Evolutionary conservation across 1,140 invertebrate species (phyloP).

Genomic region (Venturia canescens): DNA sequence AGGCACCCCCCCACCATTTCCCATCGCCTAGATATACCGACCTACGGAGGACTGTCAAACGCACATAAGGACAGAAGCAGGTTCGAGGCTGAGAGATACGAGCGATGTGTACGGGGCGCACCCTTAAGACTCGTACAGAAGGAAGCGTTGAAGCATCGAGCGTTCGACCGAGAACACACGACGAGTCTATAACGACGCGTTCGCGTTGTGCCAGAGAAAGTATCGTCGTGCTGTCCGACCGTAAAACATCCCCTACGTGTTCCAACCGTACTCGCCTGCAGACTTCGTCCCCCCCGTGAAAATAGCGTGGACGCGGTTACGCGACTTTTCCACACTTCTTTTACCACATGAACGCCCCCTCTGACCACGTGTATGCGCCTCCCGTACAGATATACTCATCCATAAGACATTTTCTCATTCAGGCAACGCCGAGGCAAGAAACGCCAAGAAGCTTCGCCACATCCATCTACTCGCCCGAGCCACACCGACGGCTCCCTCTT

Average conservation of each 20-base stretch:
- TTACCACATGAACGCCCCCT: constrained; percentile 44
- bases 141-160: constrained; percentile 17
- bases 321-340: constrained; percentile 28
- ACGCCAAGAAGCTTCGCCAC: constrained; percentile 18
- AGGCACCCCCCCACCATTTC: constrained; percentile 27
- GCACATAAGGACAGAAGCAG: not conserved
- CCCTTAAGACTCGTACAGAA: not conserved
- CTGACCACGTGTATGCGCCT: not conserved
- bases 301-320: constrained; percentile 13
- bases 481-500: constrained; percentile 6
- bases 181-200: constrained; percentile 18
- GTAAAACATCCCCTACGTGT: constrained; percentile 36
- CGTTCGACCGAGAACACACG: constrained; percentile 10
- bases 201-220: not conserved
- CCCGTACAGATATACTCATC: not conserved
- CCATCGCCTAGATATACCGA: constrained; percentile 51
- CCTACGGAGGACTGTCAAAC: not conserved
- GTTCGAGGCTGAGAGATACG: not conserved
- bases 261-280: not conserved
- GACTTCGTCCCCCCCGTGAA: constrained; percentile 27
- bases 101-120: not conserved
- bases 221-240: constrained; percentile 18
- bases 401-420: not conserved
- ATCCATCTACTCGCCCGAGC: constrained; percentile 32
- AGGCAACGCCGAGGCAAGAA: not conserved